Evolutionary conservation across 2,888 invertebrate genomes (phyloP), one percentile per base, ranked within the genome.

Genomic region (Sphinx pinastri): DNA sequence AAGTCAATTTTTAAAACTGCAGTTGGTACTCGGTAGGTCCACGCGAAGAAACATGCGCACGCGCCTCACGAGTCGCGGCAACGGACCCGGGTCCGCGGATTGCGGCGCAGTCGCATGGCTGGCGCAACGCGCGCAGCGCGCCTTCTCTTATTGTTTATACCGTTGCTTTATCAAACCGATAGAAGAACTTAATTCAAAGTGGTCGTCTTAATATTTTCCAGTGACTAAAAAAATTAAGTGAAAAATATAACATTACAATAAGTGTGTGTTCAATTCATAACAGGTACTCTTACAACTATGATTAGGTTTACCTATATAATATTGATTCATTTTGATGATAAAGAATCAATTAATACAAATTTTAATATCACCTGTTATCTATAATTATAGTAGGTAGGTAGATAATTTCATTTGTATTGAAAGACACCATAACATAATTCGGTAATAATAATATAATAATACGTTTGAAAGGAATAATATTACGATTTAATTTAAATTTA

Each of bases 111-210:
- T 52, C 69, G 71, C 66, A 68, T 68, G 83, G 78, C 79, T 83
- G 84, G 91, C 91, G 91, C 89, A 84, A 87, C 78, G 91, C 90
- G 91, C 91, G 89, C 90, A 78, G 84, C 88, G 90, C 91, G 91
- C 87, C 75, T 69, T 59, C 11, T 25, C 1, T 25, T 25, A 25
- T 25, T 25, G 13, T 19, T 58, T 54, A 51, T 31, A 25, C 60
- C 54, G 45, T 45, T 38, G 52, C 45, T 58, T 67, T 45, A 67
- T 38, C 45, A 55, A 19, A 16, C 47, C 16, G 60, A 16, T 52
- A 38, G 38, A 49, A 67, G 31, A 67, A 59, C 38, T 31, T 51
- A 52, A 19, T 63, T 70, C 47, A 47, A 67, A 72, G 76, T 80
- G 79, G 78, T 76, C 75, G 75, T 71, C 70, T 71, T 63, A 63